These are phyloP conservation scores for Strix uralensis DNA, from an alignment of 2,113 vertebrate genomes.

Conservation along the genomic window DNA sequence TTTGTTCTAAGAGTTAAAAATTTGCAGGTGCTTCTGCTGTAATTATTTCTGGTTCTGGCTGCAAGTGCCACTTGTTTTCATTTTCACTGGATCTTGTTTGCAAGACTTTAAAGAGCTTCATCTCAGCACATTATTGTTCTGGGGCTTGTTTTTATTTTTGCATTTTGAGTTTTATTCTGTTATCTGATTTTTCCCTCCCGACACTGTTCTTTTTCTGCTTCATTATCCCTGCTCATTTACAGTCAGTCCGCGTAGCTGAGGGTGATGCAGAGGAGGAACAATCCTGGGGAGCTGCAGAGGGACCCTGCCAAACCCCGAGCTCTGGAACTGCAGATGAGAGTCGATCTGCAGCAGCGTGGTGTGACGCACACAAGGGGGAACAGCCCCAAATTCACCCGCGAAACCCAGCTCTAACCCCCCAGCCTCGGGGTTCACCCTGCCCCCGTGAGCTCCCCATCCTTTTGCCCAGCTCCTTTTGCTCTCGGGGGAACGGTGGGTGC, in stretches of 20 bases:
- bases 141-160: background rate
- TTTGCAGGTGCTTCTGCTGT: background rate
- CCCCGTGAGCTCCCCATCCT: background rate
- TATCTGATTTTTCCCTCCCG: background rate
- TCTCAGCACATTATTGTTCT: background rate
- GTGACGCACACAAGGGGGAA: background rate
- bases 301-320: background rate
- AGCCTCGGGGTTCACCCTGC: background rate
- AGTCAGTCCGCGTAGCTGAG: background rate
- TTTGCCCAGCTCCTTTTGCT: background rate
- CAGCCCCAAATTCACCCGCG: rapidly evolving
- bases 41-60: background rate
- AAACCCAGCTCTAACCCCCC: background rate
- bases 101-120: background rate
- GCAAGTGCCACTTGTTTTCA: background rate
- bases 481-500: background rate
- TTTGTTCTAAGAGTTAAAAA: background rate
- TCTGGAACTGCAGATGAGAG: too few relatives aligned
- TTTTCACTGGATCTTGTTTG: background rate
- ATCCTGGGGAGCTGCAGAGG: background rate
- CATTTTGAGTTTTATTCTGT: background rate
- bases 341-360: rapidly evolving
- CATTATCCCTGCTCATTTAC: background rate
- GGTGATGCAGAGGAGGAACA: background rate
- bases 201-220: background rate